These are phyloP conservation scores for Cromileptes altivelis DNA, from an alignment of 2,113 vertebrate genomes.

Conservation along the genomic window DNA sequence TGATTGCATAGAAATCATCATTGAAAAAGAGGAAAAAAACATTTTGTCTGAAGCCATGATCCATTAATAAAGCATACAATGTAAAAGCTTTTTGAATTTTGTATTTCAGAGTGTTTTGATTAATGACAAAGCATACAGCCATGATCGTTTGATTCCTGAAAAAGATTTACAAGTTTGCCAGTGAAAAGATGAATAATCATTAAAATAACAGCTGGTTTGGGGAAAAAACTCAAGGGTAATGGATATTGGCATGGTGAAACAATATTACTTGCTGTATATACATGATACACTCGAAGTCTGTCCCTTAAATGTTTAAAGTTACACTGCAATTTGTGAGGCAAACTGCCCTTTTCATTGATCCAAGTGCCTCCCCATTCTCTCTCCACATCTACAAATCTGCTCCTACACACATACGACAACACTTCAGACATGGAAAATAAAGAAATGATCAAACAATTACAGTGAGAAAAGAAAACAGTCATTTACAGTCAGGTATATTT, in stretches of 20 bases:
- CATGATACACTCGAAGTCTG: slow-evolving; percentile 35
- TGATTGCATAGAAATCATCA: slow-evolving; percentile 83
- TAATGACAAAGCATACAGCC: slow-evolving; percentile 39
- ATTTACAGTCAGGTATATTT: slow-evolving; percentile 76
- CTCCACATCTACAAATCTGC: slow-evolving; percentile 59
- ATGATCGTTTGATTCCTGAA: slow-evolving; percentile 45
- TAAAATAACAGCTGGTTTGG: slow-evolving; percentile 14
- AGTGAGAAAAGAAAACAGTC: slow-evolving; percentile 60
- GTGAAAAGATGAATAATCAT: neutral
- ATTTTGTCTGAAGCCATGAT: slow-evolving; percentile 61
- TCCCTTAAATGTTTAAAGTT: slow-evolving; percentile 68
- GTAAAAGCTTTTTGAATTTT: slow-evolving; percentile 51
- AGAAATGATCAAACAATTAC: slow-evolving; percentile 67
- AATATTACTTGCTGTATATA: slow-evolving; percentile 40
- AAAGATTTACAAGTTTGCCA: neutral
- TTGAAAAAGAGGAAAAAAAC: slow-evolving; percentile 29
- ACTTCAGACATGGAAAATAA: slow-evolving; percentile 54
- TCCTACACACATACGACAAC: slow-evolving; percentile 58
- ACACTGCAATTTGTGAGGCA: slow-evolving; percentile 27
- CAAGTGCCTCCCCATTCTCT: slow-evolving; percentile 41
- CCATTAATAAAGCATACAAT: slow-evolving; percentile 69
- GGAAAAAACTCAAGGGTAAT: slow-evolving; percentile 13
- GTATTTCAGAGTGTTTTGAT: slow-evolving; percentile 46
- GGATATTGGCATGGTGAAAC: slow-evolving; percentile 39
- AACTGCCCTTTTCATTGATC: slow-evolving; percentile 30